These are phyloP conservation scores for Balearica regulorum DNA, from an alignment of 2,797 vertebrate genomes.

Conservation along the genomic window DNA sequence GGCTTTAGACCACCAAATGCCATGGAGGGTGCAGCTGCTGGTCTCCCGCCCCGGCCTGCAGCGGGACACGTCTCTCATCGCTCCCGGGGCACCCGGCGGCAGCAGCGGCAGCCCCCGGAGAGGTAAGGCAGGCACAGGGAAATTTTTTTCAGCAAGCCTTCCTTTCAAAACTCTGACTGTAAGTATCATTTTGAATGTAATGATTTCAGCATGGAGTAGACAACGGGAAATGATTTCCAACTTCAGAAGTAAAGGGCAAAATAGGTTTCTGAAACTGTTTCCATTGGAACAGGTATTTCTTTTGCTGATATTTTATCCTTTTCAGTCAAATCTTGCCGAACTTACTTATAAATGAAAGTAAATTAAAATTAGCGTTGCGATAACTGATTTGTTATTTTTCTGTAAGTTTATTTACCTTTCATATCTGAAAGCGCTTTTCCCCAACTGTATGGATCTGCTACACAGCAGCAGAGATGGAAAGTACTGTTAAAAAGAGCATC, in stretches of 20 bases:
- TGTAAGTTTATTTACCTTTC: neutral
- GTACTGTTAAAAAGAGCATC: neutral
- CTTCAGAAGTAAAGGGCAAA: neutral
- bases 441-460: neutral
- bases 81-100: neutral
- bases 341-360: neutral
- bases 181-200: neutral
- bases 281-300: neutral
- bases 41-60: neutral
- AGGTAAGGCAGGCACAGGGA: slow-evolving; percentile 12
- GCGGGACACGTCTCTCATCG: neutral
- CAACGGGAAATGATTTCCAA: fast-evolving
- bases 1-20: neutral
- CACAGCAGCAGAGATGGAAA: neutral
- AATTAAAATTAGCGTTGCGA: neutral
- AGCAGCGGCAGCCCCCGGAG: neutral
- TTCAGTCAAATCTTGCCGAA: neutral
- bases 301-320: neutral
- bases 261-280: neutral
- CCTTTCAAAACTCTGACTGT: neutral
- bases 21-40: slow-evolving; percentile 31
- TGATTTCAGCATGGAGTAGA: fast-evolving
- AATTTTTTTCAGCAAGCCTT: neutral
- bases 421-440: neutral
- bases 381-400: neutral